Base-by-base conservation (phyloP, 2,797 vertebrate species). In the Galagoides demidoff region DNA sequence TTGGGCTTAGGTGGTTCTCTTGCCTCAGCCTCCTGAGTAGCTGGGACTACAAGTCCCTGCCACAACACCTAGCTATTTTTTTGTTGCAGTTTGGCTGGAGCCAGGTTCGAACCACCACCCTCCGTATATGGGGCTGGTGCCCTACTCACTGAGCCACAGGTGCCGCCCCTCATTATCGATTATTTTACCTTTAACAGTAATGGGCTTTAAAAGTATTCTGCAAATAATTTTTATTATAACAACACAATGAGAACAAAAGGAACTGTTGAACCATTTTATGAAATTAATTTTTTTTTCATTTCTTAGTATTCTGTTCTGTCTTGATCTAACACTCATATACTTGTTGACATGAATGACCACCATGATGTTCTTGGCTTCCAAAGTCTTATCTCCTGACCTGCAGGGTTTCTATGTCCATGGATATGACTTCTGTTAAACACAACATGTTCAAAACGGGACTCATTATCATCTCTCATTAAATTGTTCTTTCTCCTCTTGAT, bases 111-210 rank as follows among this genome's bases (percentile, higher is more conserved):
- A 52, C 14, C 2, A 14, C 3, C 49, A 52, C 49, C 49, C 49
- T 52, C 49, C 0, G 14, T 52, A 52, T 52, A 16, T 52, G 49
- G 49, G 49, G 49, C 49, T 14, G 14, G 14, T 3, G 14, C 49
- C 49, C 49, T 52, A 52, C 49, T 52, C 49, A 52, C 14, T 16
- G 49, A 52, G 49, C 14, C 49, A 52, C 14, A 52, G 49, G 49
- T 14, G 4, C 49, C 4, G 14, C 49, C 49, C 49, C 27, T 87
- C 31, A 13, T 83, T 17, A 57, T 81, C 81, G 91, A 3, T 82
- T 92, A 13, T 86, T 96, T 49, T 73, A 89, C 39, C 66, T 64
- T 90, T 81, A 91, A 77, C 7, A 64, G 22, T 63, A 52, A 37
- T 95, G 49, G 31, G 22, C 61, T 83, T 84, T 83, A 61, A 43